Evolutionary conservation across 2,797 vertebrate genomes (phyloP), one percentile per base, ranked within the genome.

Genomic region (Champsocephalus gunnari): DNA sequence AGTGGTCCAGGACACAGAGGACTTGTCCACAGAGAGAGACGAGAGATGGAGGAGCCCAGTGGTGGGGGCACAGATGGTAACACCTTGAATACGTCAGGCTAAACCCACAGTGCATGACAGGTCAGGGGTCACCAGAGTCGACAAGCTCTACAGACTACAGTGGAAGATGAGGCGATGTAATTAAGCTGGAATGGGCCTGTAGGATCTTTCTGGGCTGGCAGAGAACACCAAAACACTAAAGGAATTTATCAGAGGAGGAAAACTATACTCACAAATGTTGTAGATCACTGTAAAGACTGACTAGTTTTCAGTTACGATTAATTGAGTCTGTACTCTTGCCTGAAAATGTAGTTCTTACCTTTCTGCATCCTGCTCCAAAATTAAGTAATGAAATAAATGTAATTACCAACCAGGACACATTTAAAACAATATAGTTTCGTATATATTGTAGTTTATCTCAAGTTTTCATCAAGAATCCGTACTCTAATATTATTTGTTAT

Each of bases 31-130:
- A 44, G 61, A 79, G 61, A 79, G 67, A 81, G 45, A 17, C 24
- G 12, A 38, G 71, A 59, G 61, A 38, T 44, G 9, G 38, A 32
- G 54, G 67, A 24, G 24, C 24, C 24, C 24, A 24, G 24, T 24
- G 38, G 17, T 51, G 50, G 45, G 47, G 77, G 61, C 86, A 86
- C 91, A 92, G 90, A 93, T 90, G 91, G 88, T 58, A 87, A 91
- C 90, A 93, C 91, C 92, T 93, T 93, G 84, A 92, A 91, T 90
- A 87, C 77, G 83, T 91, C 83, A 74, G 79, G 79, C 80, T 85
- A 85, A 93, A 90, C 76, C 81, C 75, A 86, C 86, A 77, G 68
- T 84, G 82, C 67, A 66, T 72, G 75, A 80, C 48, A 21, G 90
- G 91, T 90, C 91, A 88, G 60, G 81, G 91, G 91, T 90, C 89